Base-by-base conservation (phyloP, 2,888 invertebrate genomes). In the Plemyria rubiginata region DNA sequence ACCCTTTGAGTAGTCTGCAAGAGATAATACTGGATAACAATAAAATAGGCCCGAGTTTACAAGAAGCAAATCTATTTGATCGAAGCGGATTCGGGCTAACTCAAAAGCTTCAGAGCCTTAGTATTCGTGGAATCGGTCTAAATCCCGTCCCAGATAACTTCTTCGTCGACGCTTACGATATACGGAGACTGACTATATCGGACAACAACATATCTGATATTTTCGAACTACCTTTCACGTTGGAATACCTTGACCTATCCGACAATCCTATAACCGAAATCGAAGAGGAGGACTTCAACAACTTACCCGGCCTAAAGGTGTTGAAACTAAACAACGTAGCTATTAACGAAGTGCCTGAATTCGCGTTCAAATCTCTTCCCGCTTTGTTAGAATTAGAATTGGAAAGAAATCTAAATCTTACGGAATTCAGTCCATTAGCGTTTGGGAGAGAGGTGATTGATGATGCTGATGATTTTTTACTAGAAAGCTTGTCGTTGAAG, bases 171-270 rank as follows among this genome's bases (percentile, higher is more conserved):
- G 88, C 87, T 0, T 92, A 90, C 71, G 88, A 93, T 68, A 75
- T 94, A 54, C 82, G 86, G 60, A 80, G 82, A 60, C 74, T 95
- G 0, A 80, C 84, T 0, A 80, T 94, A 54, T 85, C 93, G 0
- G 90, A 93, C 57, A 96, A 96, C 74, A 90, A 92, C 12, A 81
- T 95, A 2, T 81, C 75, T 0, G 82, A 84, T 4, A 80, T 95
- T 8, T 95, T 95, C 28, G 84, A 89, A 38, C 74, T 95, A 56
- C 95, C 95, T 0, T 88, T 86, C 29, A 92, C 92, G 0, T 71
- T 95, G 6, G 88, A 94, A 73, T 92, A 93, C 64, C 82, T 96
- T 15, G 95, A 95, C 79, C 71, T 95, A 12, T 95, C 95, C 0
- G 94, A 94, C 49, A 95, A 95, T 55, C 90, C 93, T 8, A 90